phyloP scores from a whole-genome alignment of 2,113 vertebrate species.

The Peromyscus maniculatus region DNA sequence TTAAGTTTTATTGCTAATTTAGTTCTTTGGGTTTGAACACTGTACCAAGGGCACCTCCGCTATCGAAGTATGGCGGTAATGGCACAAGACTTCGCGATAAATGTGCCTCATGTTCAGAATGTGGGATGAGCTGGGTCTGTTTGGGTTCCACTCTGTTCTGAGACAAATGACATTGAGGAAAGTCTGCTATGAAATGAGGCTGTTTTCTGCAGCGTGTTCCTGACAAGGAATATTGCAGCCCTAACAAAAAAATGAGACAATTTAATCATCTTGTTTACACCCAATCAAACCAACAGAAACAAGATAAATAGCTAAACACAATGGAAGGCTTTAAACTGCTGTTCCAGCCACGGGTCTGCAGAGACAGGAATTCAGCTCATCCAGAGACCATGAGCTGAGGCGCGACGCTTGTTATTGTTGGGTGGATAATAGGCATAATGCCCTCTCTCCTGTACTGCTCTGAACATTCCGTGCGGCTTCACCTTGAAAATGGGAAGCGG shows the following conservation, averaged over 20 bases:
- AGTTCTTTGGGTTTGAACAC: slow-evolving; percentile 58
- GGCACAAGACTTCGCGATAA: slow-evolving; percentile 47
- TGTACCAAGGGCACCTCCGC: slow-evolving; percentile 31
- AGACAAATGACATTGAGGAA: slow-evolving; percentile 51
- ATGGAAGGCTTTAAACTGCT: not conserved
- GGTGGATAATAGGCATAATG: not conserved
- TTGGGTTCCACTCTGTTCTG: slow-evolving; percentile 44
- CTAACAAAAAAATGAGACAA: slow-evolving; percentile 51
- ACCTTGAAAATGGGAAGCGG: not conserved
- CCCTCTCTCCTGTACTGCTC: not conserved
- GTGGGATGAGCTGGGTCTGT: not conserved
- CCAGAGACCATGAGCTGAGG: not conserved
- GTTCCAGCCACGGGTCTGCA: not conserved
- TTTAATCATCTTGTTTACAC: slow-evolving; percentile 54
- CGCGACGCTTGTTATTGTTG: not conserved
- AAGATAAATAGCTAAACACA: slow-evolving; percentile 23
- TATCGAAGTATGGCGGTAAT: slow-evolving; percentile 13
- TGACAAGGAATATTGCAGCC: slow-evolving; percentile 33
- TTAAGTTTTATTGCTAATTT: slow-evolving; percentile 75
- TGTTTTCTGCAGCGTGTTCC: slow-evolving; percentile 62
- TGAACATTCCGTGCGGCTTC: not conserved
- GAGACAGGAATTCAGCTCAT: not conserved
- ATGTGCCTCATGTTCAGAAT: slow-evolving; percentile 19
- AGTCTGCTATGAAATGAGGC: slow-evolving; percentile 49
- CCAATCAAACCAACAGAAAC: slow-evolving; percentile 17